Base-by-base conservation (phyloP, 2,888 invertebrate genomes). In the Drosophila imparisetae region DNA sequence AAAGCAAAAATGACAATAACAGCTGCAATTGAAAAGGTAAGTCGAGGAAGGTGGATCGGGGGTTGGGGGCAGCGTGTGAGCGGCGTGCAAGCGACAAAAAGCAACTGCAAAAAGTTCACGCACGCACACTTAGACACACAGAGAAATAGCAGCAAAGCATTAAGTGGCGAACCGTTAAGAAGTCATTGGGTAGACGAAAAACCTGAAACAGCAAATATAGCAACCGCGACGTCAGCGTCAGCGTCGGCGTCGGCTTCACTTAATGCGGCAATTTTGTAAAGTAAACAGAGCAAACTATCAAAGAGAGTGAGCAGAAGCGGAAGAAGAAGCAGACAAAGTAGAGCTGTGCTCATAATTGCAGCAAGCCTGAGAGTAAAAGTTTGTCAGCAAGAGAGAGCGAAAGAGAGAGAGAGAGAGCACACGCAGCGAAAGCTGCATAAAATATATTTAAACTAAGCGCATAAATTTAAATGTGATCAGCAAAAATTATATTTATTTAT, bases 111-210 rank as follows among this genome's bases (percentile, higher is more conserved):
- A 66, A 49, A 54, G 54, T 54, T 27, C 54, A 53, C 24, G 24
- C 38, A 68, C 53, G 34, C 45, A 21, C 21, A 42, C 21, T 11
- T 21, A 5, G 11, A 11, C 49, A 53, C 24, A 61, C 24, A 60
- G 30, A 5, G 30, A 55, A 62, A 49, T 54, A 69, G 68, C 80
- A 76, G 29, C 69, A 58, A 75, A 66, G 90, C 80, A 83, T 85
- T 90, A 90, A 90, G 89, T 88, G 83, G 86, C 81, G 70, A 78
- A 90, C 85, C 85, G 85, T 86, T 86, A 86, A 86, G 89, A 86
- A 86, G 90, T 86, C 85, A 88, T 83, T 88, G 89, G 83, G 54
- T 69, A 83, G 76, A 76, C 80, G 66, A 80, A 80, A 89, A 84
- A 82, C 72, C 72, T 88, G 80, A 88, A 78, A 69, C 70, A 65